Conservation (phyloP, 2,888 invertebrate genomes). For the Plusia festucae region DNA sequence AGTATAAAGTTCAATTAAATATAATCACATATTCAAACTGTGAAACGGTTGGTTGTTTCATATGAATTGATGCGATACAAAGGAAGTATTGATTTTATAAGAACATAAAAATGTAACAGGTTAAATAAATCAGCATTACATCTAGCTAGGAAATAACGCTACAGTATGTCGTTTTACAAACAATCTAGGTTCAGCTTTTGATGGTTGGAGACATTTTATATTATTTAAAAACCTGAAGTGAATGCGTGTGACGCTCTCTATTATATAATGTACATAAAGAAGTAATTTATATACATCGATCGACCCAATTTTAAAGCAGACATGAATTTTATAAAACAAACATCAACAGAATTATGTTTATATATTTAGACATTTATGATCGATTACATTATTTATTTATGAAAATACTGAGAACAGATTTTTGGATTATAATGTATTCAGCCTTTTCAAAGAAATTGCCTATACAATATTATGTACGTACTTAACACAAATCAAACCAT, state of each 20-base stretch:
- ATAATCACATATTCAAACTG: too few species aligned
- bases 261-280: background rate
- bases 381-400: constrained; percentile 2
- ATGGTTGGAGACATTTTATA: too few species aligned
- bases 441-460: background rate
- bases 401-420: background rate
- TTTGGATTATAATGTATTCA: background rate
- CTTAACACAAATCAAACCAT: background rate
- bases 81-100: background rate
- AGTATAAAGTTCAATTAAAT: too few species aligned
- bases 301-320: background rate
- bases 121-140: background rate
- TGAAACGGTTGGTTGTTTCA: background rate
- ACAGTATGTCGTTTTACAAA: background rate
- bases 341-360: background rate
- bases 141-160: too few species aligned
- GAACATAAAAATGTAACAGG: background rate
- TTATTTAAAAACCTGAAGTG: too few species aligned
- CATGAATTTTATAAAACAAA: background rate
- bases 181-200: background rate
- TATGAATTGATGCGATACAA: background rate
- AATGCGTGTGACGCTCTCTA: background rate
- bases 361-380: background rate
- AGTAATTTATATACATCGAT: constrained; percentile 3
- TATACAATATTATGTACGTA: too few species aligned